phyloP scores from a whole-genome alignment of 2,113 vertebrate species.

The Zosterops pallidus region DNA sequence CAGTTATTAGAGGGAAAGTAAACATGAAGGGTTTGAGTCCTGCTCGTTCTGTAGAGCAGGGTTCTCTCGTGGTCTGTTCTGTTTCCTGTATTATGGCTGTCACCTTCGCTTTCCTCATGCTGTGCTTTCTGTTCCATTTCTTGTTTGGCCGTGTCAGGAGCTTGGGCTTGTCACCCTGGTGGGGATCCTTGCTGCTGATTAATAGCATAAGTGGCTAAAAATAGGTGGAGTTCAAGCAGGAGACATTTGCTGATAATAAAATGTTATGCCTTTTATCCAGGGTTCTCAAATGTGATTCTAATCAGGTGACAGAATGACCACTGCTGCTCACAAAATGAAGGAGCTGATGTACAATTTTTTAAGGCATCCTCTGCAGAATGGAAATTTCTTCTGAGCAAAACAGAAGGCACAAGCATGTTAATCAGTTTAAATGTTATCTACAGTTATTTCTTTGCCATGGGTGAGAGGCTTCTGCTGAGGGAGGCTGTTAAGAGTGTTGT shows the following conservation, averaged over 20 bases:
- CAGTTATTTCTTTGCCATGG: background rate
- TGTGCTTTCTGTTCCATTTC: conserved; percentile 7
- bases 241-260: background rate
- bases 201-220: conserved; percentile 2
- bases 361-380: background rate
- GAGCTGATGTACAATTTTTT: background rate
- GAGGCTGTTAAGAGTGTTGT: background rate
- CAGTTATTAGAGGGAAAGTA: background rate
- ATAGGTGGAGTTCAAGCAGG: background rate
- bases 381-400: background rate
- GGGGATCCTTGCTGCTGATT: background rate
- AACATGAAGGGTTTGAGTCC: background rate
- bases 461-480: background rate
- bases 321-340: background rate
- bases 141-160: background rate
- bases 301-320: background rate
- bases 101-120: background rate
- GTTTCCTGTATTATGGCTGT: background rate
- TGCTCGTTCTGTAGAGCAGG: background rate
- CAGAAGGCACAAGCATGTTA: background rate
- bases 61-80: background rate
- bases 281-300: background rate
- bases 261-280: background rate
- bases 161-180: background rate
- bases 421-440: background rate